Evolutionary conservation across 2,888 invertebrate genomes (phyloP).

Genomic region (Ormyrus nitidulus): DNA sequence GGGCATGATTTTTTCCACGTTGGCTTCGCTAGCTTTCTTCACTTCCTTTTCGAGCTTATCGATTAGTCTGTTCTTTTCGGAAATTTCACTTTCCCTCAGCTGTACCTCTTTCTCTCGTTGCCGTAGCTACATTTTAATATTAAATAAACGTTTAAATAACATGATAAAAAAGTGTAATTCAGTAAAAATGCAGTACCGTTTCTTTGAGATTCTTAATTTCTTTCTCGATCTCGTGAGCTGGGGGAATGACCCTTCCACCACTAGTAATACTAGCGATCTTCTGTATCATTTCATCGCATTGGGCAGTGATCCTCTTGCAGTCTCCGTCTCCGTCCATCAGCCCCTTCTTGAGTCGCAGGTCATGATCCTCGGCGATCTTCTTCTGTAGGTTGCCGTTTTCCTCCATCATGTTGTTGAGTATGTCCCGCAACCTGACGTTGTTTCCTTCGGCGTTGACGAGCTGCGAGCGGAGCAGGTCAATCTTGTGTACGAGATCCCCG

Average conservation of each 20-base stretch:
- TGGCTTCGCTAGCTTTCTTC: conserved; percentile 28
- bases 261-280: background rate
- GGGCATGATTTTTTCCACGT: conserved; percentile 16
- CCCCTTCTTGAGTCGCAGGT: background rate
- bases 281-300: conserved; percentile 38
- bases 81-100: conserved; percentile 58
- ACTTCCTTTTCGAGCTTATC: conserved; percentile 49
- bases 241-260: background rate
- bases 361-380: background rate
- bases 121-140: conserved; percentile 9
- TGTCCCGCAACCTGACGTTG: conserved; percentile 59
- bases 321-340: background rate
- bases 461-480: conserved; percentile 55
- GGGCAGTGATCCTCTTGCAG: background rate
- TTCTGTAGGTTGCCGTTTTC: conserved; percentile 57
- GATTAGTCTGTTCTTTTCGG: conserved; percentile 59
- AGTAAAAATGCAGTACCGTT: conserved; percentile 21
- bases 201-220: conserved; percentile 40
- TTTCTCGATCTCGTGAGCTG: conserved; percentile 1
- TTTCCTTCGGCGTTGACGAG: conserved; percentile 55
- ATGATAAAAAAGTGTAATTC: background rate
- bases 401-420: conserved; percentile 54
- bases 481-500: conserved; percentile 58
- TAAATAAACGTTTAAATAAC: background rate
- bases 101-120: conserved; percentile 41